A percentile compares a stretch with the other conserved stretches of the same genome.
Evolutionary conservation across 2,888 invertebrate genomes (phyloP).

Genomic region (Apamea epomidion): DNA sequence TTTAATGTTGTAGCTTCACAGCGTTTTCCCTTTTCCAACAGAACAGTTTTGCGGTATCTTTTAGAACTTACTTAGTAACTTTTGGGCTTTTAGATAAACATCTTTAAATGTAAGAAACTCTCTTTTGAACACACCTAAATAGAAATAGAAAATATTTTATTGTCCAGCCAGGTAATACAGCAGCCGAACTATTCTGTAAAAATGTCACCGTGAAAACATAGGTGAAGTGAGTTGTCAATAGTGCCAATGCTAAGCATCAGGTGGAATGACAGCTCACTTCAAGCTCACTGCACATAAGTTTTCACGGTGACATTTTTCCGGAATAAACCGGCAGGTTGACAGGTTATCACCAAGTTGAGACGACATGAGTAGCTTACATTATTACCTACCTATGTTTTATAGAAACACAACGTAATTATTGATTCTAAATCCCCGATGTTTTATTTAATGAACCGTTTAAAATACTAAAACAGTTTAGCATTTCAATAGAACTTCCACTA

Average conservation of each 20-base stretch:
- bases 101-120: slow-evolving; percentile 14
- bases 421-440: slow-evolving; percentile 2
- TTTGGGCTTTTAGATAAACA: slow-evolving; percentile 36
- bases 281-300: neutral
- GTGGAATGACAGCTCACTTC: neutral
- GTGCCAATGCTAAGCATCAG: neutral
- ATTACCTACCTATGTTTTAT: neutral
- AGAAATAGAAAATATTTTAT: no score
- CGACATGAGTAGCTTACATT: neutral
- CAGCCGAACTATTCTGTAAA: neutral
- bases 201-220: neutral
- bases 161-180: no score
- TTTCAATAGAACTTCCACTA: slow-evolving; percentile 62
- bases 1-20: slow-evolving; percentile 25
- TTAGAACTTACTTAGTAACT: slow-evolving; percentile 24
- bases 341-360: neutral
- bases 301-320: neutral
- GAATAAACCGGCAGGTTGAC: neutral
- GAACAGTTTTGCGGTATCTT: slow-evolving; percentile 32
- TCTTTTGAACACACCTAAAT: slow-evolving; percentile 1
- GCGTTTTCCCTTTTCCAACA: slow-evolving; percentile 10
- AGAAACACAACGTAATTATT: slow-evolving; percentile 5
- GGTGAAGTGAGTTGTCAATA: neutral
- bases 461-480: slow-evolving; percentile 33
- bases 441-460: slow-evolving; percentile 24